These are phyloP conservation scores for Archocentrus centrarchus DNA, from an alignment of 2,113 vertebrate genomes.

Conservation along the genomic window DNA sequence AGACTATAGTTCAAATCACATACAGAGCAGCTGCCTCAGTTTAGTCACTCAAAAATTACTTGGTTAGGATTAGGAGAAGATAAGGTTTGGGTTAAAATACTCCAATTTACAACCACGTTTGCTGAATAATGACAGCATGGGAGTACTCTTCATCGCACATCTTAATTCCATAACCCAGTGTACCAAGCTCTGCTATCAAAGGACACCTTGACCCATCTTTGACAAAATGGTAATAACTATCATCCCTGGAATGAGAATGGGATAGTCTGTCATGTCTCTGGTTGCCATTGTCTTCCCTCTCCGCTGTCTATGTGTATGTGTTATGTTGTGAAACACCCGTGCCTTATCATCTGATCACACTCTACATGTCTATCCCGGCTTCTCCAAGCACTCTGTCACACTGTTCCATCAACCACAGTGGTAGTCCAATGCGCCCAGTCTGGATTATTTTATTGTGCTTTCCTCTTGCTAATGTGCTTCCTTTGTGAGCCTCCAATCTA, in stretches of 20 bases:
- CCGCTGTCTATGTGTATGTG: neutral
- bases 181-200: neutral
- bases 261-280: no score
- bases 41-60: no score
- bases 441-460: neutral
- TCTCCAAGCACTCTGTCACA: neutral
- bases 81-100: neutral
- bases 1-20: neutral
- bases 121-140: neutral
- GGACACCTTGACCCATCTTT: neutral
- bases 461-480: neutral
- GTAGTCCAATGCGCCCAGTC: neutral
- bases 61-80: neutral
- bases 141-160: neutral
- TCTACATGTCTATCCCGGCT: neutral
- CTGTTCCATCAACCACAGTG: neutral
- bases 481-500: neutral
- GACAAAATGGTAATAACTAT: neutral
- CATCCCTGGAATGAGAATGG: no score
- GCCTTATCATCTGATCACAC: neutral
- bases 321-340: neutral
- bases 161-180: neutral
- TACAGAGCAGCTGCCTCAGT: neutral
- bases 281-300: no score
- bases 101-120: neutral